Evolutionary conservation across 2,113 vertebrate genomes (phyloP), one percentile per base, ranked within the genome.

Genomic region (Petrocephalus microphthalmus): DNA sequence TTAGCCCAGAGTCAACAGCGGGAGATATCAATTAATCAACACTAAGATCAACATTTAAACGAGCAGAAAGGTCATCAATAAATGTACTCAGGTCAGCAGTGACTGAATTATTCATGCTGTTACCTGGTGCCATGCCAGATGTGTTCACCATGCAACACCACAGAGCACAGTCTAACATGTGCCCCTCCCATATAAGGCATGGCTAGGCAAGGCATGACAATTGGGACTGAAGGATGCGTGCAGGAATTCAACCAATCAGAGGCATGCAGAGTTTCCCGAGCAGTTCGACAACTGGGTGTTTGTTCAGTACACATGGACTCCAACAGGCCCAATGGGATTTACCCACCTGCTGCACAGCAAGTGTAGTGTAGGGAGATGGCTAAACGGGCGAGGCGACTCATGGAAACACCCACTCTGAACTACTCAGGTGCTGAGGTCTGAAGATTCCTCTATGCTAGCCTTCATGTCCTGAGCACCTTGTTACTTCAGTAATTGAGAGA

Each of bases 81-180:
- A 57, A 84, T 4, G 53, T 33, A 33, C 83, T 85, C 85, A 8
- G 87, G 88, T 85, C 87, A 88, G 82, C 33, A 53, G 74, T n/a
- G 2, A 60, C 89, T 95, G 92, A 94, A 94, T 95, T 93, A 95
- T 95, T 95, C 89, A 95, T 90, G 91, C 89, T 89, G 84, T 93
- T 93, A 94, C 94, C 94, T 90, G 91, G 87, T 90, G 88, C 89
- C 87, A 87, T 89, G 81, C 91, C 91, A 88, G 54, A 91, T 90
- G 90, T 88, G 91, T 88, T 88, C 90, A 92, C 15, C 10, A 5
- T 25, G 84, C 51, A 5, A 7, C 8, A 25, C 49, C 84, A 11
- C 2, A 29, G 51, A 85, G 25, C 84, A 33, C 84, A 4, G 17
- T 22, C n/a, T 53, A 17, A 33, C n/a, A 54, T 25, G 82, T 51